Conservation (phyloP, 2,113 vertebrate species). For the Procapra przewalskii region DNA sequence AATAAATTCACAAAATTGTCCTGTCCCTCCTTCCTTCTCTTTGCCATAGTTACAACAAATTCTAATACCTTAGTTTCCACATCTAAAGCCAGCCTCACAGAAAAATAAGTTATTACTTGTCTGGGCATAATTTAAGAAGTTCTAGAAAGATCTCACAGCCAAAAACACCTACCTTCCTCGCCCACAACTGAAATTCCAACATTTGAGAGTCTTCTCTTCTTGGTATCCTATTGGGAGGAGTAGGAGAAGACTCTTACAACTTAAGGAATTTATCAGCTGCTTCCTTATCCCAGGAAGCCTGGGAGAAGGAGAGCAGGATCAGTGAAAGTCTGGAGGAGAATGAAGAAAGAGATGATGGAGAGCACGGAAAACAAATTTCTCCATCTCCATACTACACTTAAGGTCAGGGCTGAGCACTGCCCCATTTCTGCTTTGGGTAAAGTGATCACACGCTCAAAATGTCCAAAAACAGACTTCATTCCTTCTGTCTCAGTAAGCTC, state of each 20-base stretch:
- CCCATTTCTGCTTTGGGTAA: conserved; percentile 31
- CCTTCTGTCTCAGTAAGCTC: conserved; percentile 26
- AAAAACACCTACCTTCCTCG: conserved; percentile 46
- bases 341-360: background rate
- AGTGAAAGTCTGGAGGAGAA: background rate
- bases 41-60: conserved; percentile 43
- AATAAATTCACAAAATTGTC: conserved; percentile 49
- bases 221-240: conserved; percentile 35
- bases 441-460: background rate
- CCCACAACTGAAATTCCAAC: conserved; percentile 51
- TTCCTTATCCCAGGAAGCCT: conserved; percentile 37
- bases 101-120: conserved; percentile 49
- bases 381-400: background rate
- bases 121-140: conserved; percentile 59
- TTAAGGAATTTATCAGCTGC: conserved; percentile 61
- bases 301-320: background rate
- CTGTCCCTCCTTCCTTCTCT: background rate
- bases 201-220: conserved; percentile 39
- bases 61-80: conserved; percentile 43
- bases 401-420: background rate
- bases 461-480: conserved; percentile 17
- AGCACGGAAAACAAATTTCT: conserved; percentile 21
- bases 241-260: conserved; percentile 24
- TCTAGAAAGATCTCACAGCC: conserved; percentile 41
- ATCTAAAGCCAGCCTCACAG: conserved; percentile 12